Conservation (phyloP, 2,797 vertebrate species). For the Clarias platycephalus region DNA sequence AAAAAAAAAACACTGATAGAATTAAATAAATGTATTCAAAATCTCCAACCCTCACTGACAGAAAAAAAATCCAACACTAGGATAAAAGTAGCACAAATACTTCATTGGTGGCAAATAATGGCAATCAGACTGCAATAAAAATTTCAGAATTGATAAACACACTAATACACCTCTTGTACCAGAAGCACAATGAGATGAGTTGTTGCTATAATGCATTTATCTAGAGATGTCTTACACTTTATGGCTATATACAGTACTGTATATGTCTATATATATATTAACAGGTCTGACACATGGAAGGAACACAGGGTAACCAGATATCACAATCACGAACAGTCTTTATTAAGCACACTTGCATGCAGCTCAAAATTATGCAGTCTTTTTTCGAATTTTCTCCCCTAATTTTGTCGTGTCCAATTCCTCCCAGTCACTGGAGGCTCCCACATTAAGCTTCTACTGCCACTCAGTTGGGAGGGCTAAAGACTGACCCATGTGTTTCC, state of each 20-base stretch:
- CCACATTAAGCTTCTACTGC: no score
- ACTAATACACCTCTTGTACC: not conserved
- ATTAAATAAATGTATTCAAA: not conserved
- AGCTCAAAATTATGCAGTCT: no score
- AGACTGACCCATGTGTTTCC: no score
- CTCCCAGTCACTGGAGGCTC: no score
- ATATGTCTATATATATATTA: not conserved
- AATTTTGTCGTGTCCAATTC: no score
- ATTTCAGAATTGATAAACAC: not conserved
- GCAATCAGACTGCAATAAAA: not conserved
- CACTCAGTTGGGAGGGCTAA: no score
- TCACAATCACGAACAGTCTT: no score
- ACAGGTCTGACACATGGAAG: not conserved
- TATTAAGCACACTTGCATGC: no score
- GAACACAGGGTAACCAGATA: no score
- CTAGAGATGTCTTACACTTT: not conserved
- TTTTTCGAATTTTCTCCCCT: no score
- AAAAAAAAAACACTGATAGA: not conserved
- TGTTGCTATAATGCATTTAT: not conserved
- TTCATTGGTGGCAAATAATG: not conserved
- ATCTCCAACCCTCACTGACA: not conserved
- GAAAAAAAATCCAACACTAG: not conserved
- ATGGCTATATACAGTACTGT: not conserved
- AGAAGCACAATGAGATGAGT: not conserved
- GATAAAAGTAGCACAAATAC: not conserved